A percentile compares a stretch with the other conserved stretches of the same genome.
Conservation (phyloP, 2,797 vertebrate genomes). For the Chanos chanos region DNA sequence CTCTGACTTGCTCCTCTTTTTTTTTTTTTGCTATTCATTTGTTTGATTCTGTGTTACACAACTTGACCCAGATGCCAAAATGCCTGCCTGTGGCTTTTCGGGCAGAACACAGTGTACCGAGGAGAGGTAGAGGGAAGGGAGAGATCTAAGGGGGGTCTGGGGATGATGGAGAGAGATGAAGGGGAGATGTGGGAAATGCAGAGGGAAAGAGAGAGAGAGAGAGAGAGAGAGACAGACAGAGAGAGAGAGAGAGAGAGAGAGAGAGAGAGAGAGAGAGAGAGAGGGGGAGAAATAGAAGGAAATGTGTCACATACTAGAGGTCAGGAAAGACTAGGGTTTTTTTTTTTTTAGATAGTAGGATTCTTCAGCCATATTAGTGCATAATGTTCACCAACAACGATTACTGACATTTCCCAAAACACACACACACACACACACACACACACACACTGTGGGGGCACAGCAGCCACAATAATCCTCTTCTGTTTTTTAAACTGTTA, state of each 20-base stretch:
- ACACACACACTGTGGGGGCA: not conserved
- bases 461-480: not conserved
- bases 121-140: too few species aligned
- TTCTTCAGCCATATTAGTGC: conserved; percentile 10
- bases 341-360: conserved; percentile 17
- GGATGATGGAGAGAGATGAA: not conserved
- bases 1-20: conserved; percentile 16
- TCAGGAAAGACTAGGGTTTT: conserved; percentile 17
- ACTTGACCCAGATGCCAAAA: not conserved
- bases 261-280: not conserved
- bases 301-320: conserved; percentile 6
- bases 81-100: not conserved
- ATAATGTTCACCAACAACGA: conserved; percentile 1
- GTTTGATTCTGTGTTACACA: conserved; percentile 27
- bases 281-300: too few species aligned
- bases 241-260: not conserved
- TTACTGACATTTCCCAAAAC: not conserved
- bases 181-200: not conserved
- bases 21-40: conserved; percentile 27
- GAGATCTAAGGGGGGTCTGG: too few species aligned
- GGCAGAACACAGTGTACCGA: not conserved
- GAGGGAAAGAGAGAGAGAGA: not conserved
- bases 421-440: not conserved
- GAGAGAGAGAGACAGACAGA: not conserved
- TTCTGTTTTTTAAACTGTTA: not conserved